Base-by-base conservation (phyloP, 2,113 vertebrate genomes). In the Peucedramus taeniatus region DNA sequence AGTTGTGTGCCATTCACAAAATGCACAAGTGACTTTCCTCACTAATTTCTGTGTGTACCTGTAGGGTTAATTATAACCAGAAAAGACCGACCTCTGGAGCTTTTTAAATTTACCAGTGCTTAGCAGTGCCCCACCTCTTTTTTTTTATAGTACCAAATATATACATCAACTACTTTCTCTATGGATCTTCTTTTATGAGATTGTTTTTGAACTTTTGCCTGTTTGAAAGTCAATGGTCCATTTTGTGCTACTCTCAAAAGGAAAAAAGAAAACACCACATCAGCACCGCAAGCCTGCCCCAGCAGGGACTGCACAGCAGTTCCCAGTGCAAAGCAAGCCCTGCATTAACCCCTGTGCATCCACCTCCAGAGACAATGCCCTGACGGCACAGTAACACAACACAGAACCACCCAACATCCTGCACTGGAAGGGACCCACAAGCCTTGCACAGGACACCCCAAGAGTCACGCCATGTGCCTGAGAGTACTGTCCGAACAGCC, bases 291-390 rank as follows among this genome's bases (percentile, higher is more conserved):
- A 14, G 26, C 19, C 28, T 1, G 7, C 6, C 6, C 12, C 31
- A 28, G 72, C 56, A 50, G 64, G 35, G 51, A 4, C 30, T 11
- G 53, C 42, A 15, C 40, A 30, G 80, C 51, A 24, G 13, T 0
- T 53, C 15, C 42, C 77, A 40, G 7, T 3, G 10, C 53, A 47
- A 40, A 69, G 30, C 30, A 28, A 40, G 40, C 19, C 27, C 33
- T 7, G 3, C 6, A 1, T 1, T 11, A 11, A 47, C 5, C 4
- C 16, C 59, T 1, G 7, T 1, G 3, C 45, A 17, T 4, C n/a
- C 51, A 3, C 16, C 31, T 37, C 35, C 26, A 5, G 24, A 30
- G 31, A 14, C 31, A 15, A 2, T 0, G 51, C 42, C 66, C 1
- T 2, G 15, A 20, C 13, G 7, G 50, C 54, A 35, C 7, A 0